phyloP scores from a whole-genome alignment of 2,888 invertebrate genomes.

The Willowsia nigromaculata region DNA sequence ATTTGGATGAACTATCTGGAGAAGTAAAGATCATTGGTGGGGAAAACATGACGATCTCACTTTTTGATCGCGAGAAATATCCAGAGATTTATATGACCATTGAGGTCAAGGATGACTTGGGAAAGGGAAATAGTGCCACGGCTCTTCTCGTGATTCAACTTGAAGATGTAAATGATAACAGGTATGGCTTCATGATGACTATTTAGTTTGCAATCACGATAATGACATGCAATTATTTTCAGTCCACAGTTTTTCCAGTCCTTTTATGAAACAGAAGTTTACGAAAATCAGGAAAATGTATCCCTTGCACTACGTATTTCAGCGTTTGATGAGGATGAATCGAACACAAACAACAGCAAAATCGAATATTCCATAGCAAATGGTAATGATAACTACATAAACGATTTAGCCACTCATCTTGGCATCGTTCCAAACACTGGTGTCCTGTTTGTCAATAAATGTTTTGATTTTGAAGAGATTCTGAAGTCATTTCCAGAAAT shows the following conservation, averaged over 20 bases:
- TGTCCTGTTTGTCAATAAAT: not conserved
- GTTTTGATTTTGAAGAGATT: slow-evolving; percentile 36
- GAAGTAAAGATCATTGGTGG: not conserved
- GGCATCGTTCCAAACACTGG: not conserved
- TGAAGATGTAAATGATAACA: slow-evolving; percentile 49
- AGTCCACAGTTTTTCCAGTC: slow-evolving; percentile 90
- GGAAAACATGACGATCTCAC: slow-evolving; percentile 82
- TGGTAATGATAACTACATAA: not conserved
- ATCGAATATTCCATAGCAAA: slow-evolving; percentile 87
- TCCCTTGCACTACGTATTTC: slow-evolving; percentile 87
- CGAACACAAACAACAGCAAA: slow-evolving; percentile 91
- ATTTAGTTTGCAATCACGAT: not conserved
- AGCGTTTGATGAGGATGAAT: slow-evolving; percentile 88
- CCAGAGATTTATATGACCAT: slow-evolving; percentile 91
- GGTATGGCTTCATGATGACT: not conserved
- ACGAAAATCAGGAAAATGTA: slow-evolving; percentile 90
- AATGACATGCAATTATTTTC: not conserved
- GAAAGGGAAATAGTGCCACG: slow-evolving; percentile 83
- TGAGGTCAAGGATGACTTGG: slow-evolving; percentile 92
- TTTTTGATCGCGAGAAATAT: slow-evolving; percentile 92
- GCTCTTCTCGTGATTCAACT: slow-evolving; percentile 82
- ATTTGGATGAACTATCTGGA: not conserved
- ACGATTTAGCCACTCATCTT: not conserved
- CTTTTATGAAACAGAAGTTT: slow-evolving; percentile 89
- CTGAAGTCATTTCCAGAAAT: not conserved